Percentiles rank a stretch among this genome's conserved stretches.
Evolutionary conservation across 2,888 invertebrate genomes (phyloP).

Genomic region (Sceliomorpha sp.): DNA sequence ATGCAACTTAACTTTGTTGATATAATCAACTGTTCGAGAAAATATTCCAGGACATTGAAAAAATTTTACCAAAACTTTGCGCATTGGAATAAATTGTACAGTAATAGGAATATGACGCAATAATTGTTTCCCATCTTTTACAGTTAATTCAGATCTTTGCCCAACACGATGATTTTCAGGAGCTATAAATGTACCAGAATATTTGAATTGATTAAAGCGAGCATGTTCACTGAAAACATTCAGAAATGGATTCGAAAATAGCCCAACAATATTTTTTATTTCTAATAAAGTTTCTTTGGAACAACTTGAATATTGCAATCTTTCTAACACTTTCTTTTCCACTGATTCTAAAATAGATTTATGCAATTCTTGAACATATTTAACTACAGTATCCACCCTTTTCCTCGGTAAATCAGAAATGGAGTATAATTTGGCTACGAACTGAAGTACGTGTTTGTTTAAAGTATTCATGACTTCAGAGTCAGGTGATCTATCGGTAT

Average conservation of each 20-base stretch:
- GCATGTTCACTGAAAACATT: background rate
- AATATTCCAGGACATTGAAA: constrained; percentile 2
- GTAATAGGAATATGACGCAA: background rate
- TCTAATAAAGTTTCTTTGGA: background rate
- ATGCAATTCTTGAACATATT: background rate
- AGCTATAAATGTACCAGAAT: background rate
- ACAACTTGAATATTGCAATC: background rate
- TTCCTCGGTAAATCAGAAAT: background rate
- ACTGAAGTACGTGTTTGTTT: background rate
- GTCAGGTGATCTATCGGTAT: background rate
- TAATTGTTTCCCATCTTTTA: background rate
- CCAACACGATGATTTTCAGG: background rate
- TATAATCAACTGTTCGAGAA: background rate
- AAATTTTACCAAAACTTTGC: background rate
- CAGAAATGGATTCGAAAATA: constrained; percentile 1
- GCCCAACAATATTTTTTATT: background rate
- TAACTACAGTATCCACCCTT: background rate
- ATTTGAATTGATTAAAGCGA: background rate
- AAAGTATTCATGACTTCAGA: no score
- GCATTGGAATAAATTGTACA: constrained; percentile 5
- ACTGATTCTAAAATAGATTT: background rate
- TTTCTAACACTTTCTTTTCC: background rate
- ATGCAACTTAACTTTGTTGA: background rate
- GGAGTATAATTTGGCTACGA: constrained; percentile 4
- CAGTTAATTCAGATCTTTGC: background rate